Conservation (phyloP, 2,113 vertebrate genomes). For the Hystrix brachyura region DNA sequence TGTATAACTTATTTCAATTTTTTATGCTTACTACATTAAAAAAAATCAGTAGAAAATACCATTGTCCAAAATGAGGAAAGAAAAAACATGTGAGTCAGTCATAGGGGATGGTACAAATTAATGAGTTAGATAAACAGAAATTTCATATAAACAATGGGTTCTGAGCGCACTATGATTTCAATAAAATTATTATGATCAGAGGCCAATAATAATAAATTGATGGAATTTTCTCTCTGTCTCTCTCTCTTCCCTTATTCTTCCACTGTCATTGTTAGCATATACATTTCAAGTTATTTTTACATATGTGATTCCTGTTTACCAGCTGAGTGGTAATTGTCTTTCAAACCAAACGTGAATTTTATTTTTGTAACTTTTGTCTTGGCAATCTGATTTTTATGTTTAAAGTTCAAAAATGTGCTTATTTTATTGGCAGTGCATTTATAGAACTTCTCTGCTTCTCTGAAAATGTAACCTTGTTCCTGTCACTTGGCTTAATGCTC, state of each 20-base stretch:
- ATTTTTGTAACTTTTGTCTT: constrained; percentile 65
- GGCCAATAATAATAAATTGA: background rate
- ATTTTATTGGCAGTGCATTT: constrained; percentile 76
- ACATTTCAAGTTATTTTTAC: constrained; percentile 55
- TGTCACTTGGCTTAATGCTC: constrained; percentile 86
- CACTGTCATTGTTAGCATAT: background rate
- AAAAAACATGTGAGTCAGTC: background rate
- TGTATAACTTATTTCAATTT: background rate
- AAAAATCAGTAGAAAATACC: background rate
- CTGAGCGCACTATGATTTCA: constrained; percentile 9
- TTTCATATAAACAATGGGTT: constrained; percentile 35
- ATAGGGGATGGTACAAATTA: background rate
- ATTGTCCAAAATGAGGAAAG: background rate
- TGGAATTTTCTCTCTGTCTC: background rate
- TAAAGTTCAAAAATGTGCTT: constrained; percentile 76
- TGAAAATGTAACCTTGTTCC: constrained; percentile 76
- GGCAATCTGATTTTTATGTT: constrained; percentile 67
- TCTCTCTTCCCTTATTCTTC: background rate
- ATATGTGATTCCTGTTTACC: background rate
- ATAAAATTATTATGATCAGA: constrained; percentile 1
- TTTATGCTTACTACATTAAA: background rate
- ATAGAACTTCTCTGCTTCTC: constrained; percentile 81
- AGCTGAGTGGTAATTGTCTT: constrained; percentile 21
- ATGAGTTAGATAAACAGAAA: constrained; percentile 18
- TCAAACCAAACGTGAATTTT: constrained; percentile 60